Conservation (phyloP, 2,113 vertebrate species). For the Crotophaga sulcirostris region DNA sequence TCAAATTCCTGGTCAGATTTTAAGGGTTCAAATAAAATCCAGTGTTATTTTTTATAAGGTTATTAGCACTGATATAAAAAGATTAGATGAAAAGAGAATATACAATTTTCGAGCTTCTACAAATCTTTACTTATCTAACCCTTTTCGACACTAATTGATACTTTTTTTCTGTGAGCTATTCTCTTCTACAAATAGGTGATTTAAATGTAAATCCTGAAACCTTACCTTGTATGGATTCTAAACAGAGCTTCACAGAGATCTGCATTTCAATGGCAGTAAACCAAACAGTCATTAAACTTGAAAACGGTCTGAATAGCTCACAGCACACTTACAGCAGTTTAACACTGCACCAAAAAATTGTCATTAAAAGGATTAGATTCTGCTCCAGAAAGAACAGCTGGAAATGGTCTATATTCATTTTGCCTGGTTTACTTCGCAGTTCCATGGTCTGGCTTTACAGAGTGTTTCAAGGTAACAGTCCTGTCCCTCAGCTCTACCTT, state of each 20-base stretch:
- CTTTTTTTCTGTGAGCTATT: not conserved
- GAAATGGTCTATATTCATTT: not conserved
- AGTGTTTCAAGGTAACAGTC: not conserved
- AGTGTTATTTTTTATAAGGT: not conserved
- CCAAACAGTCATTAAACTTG: not conserved
- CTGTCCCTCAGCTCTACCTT: not conserved
- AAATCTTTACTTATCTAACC: not conserved
- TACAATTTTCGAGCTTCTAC: not conserved
- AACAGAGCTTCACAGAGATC: not conserved
- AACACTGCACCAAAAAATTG: not conserved
- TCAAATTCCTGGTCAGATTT: not conserved
- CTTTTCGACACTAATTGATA: not conserved
- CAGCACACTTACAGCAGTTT: not conserved
- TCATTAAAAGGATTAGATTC: not conserved
- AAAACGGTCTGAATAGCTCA: not conserved
- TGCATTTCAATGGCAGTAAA: not conserved
- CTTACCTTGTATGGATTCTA: not conserved
- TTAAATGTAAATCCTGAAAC: conserved; percentile 5
- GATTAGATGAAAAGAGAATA: not conserved
- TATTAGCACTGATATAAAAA: not conserved
- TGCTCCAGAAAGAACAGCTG: conserved; percentile 16
- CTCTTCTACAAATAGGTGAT: not conserved
- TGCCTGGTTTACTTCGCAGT: not conserved
- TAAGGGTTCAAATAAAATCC: not conserved
- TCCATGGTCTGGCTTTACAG: not conserved